Base-by-base conservation (phyloP, 2,113 vertebrate species). In the Pterophyllum scalare region DNA sequence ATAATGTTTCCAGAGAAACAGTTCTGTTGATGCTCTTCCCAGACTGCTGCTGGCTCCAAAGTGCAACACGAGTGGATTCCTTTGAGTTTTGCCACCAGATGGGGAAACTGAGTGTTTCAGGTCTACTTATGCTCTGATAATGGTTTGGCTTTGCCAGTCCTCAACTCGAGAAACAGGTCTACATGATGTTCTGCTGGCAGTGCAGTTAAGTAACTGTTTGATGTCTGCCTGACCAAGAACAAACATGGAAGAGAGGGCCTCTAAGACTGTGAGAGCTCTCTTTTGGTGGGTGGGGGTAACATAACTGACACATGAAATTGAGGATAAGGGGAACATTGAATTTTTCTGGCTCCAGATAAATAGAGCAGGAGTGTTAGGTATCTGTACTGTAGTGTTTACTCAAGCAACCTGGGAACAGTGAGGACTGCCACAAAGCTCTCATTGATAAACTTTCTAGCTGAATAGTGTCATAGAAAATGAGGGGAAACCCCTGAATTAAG, bases 361-460 rank as follows among this genome's bases (percentile, higher is more conserved):
- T 86, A 94, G 57, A 84, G 86, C 82, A 49, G 67, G 62, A 90
- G 87, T 84, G 88, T 90, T 83, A 94, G 83, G 83, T 93, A 90
- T 95, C 91, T 94, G 88, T 87, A 92, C 88, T 89, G 90, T 90
- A 90, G 79, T 88, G 90, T 95, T 95, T 94, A 87, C 89, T 89
- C 89, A 84, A 85, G 90, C 79, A 88, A 94, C 89, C 87, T 93
- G 89, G 92, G 86, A 93, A 93, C 84, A 91, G 83, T 86, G 81
- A 85, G 75, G 31, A 58, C 67, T 4, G 64, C 86, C 90, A 96
- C 95, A 96, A 94, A 93, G 94, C 92, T 85, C 83, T 88, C 95
- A 96, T 95, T 96, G 95, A 96, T 95, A 90, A 94, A 93, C 91
- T 59, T 81, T 75, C 61, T 85, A 61, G 83, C 88, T 94, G 90